Evolutionary conservation across 2,888 invertebrate species (phyloP).

Genomic region (Macrophya alboannulata): DNA sequence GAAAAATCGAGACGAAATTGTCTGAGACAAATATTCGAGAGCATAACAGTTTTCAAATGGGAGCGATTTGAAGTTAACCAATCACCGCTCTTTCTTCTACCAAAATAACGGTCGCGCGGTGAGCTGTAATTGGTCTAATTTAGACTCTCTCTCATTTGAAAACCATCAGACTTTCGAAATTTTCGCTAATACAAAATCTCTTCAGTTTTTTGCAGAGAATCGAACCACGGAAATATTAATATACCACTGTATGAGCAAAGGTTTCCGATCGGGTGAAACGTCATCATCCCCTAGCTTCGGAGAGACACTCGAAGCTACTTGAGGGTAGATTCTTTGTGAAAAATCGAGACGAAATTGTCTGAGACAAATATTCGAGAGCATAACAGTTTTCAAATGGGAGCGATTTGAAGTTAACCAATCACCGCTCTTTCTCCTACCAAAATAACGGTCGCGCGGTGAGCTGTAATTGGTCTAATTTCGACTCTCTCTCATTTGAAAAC

Average conservation of each 20-base stretch:
- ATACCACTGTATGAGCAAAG: neutral
- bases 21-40: neutral
- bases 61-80: neutral
- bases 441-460: neutral
- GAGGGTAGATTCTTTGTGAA: neutral
- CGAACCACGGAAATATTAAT: neutral
- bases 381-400: neutral
- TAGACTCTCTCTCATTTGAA: neutral
- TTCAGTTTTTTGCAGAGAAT: neutral
- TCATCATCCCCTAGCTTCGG: slow-evolving; percentile 6
- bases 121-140: neutral
- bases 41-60: neutral
- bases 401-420: neutral
- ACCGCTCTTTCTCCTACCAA: neutral
- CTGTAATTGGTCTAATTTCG: neutral
- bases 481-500: slow-evolving; percentile 2
- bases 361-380: neutral
- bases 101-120: neutral
- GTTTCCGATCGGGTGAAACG: no score
- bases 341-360: neutral
- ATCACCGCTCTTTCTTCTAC: neutral
- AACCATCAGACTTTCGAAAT: neutral
- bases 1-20: neutral
- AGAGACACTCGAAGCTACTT: neutral
- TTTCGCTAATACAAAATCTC: neutral